Conservation (phyloP, 2,113 vertebrate species). For the Bubo bubo region DNA sequence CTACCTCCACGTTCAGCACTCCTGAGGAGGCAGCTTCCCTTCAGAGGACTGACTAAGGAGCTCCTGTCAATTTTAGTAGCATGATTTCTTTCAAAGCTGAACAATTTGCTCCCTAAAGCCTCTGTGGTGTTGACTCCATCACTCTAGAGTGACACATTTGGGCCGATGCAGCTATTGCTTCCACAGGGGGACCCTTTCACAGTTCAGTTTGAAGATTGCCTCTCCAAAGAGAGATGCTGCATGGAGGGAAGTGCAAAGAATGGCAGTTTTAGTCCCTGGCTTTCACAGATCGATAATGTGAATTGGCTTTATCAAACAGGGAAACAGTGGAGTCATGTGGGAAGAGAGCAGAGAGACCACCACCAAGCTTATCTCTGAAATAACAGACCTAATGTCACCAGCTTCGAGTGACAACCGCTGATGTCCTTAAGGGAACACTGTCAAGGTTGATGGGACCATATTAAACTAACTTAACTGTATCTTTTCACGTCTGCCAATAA, state of each 20-base stretch:
- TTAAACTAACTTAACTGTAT: background rate
- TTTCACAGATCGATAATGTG: background rate
- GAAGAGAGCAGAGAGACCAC: background rate
- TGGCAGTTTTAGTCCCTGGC: background rate
- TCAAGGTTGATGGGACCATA: background rate
- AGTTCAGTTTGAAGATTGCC: background rate
- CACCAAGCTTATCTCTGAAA: background rate
- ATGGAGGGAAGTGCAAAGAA: background rate
- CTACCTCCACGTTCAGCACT: background rate
- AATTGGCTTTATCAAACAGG: background rate
- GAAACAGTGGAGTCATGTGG: background rate
- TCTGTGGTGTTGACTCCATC: background rate
- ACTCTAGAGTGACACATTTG: background rate
- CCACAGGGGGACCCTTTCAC: background rate
- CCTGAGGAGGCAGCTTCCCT: background rate
- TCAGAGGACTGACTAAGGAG: background rate
- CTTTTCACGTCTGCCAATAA: background rate
- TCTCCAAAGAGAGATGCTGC: background rate
- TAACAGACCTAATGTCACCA: background rate
- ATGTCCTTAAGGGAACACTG: background rate
- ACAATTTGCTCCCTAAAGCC: conserved; percentile 4
- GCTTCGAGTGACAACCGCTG: background rate
- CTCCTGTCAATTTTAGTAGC: background rate
- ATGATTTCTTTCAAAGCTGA: background rate
- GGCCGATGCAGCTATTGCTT: background rate